Percentiles rank a stretch among this genome's conserved stretches.
Evolutionary conservation across 2,113 vertebrate species (phyloP).

Genomic region (Colinus virginianus): DNA sequence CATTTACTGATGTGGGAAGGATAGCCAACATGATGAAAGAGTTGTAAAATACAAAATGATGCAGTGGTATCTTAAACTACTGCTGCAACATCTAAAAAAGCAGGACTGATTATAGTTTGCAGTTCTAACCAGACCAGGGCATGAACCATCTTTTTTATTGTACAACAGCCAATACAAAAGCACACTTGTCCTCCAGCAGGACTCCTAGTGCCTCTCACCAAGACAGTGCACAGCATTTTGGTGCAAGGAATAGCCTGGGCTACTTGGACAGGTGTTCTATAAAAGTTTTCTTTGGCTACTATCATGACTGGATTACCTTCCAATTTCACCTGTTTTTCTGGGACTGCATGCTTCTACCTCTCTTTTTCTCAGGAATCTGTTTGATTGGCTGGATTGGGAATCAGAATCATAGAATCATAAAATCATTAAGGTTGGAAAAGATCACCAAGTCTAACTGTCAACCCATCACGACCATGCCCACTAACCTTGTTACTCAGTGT

Average conservation of each 20-base stretch:
- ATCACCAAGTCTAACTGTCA: no score
- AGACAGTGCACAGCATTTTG: neutral
- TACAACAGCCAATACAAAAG: neutral
- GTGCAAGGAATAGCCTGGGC: neutral
- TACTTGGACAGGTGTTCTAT: neutral
- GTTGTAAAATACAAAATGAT: neutral
- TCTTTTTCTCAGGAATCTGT: neutral
- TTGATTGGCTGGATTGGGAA: neutral
- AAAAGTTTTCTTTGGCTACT: neutral
- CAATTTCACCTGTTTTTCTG: neutral
- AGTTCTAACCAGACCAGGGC: neutral
- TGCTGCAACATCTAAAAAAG: neutral
- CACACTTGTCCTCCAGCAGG: neutral
- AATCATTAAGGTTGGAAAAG: no score
- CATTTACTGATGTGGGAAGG: conserved; percentile 59
- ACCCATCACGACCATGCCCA: no score
- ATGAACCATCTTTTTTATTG: neutral
- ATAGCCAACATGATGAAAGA: conserved; percentile 48
- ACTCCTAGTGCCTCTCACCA: neutral
- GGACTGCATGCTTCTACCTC: neutral
- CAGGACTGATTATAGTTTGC: conserved; percentile 47
- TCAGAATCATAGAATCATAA: neutral
- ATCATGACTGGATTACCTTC: neutral
- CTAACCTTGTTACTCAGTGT: no score
- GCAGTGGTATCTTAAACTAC: conserved; percentile 29